Evolutionary conservation across 2,888 invertebrate genomes (phyloP).

Genomic region (Sphaeridia pumilis): DNA sequence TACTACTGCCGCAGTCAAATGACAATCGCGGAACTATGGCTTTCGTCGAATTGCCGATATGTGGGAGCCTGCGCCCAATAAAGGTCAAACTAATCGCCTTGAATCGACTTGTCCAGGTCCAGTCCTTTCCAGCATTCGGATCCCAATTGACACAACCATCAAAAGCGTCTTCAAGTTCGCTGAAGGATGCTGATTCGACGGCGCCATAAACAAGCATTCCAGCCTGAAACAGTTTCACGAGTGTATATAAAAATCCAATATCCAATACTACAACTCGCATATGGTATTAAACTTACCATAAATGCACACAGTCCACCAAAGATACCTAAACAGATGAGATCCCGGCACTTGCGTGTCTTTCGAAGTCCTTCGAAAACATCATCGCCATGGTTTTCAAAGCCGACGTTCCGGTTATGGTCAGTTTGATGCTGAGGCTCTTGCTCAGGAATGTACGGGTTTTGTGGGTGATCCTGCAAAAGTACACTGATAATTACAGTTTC

Average conservation of each 20-base stretch:
- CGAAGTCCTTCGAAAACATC: conserved; percentile 4
- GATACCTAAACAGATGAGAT: conserved; percentile 46
- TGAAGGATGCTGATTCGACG: background rate
- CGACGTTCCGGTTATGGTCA: background rate
- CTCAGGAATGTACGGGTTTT: background rate
- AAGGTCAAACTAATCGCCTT: too few relatives aligned
- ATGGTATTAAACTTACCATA: conserved; percentile 43
- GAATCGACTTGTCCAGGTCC: too few relatives aligned
- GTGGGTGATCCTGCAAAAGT: background rate
- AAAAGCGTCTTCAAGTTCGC: background rate
- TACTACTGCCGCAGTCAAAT: too few relatives aligned
- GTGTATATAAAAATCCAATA: too few relatives aligned
- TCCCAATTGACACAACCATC: background rate
- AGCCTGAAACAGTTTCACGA: too few relatives aligned
- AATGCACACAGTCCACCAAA: conserved; percentile 46
- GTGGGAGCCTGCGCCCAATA: too few relatives aligned
- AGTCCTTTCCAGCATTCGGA: too few relatives aligned
- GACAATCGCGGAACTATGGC: too few relatives aligned
- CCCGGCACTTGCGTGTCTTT: conserved; percentile 44
- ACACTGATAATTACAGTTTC: background rate
- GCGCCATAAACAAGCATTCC: background rate
- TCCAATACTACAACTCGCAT: too few relatives aligned
- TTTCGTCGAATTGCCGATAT: too few relatives aligned
- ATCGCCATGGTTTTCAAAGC: background rate
- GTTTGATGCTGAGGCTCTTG: background rate